Evolutionary conservation across 2,888 invertebrate genomes (phyloP).

Genomic region (Diarsia brunnea): DNA sequence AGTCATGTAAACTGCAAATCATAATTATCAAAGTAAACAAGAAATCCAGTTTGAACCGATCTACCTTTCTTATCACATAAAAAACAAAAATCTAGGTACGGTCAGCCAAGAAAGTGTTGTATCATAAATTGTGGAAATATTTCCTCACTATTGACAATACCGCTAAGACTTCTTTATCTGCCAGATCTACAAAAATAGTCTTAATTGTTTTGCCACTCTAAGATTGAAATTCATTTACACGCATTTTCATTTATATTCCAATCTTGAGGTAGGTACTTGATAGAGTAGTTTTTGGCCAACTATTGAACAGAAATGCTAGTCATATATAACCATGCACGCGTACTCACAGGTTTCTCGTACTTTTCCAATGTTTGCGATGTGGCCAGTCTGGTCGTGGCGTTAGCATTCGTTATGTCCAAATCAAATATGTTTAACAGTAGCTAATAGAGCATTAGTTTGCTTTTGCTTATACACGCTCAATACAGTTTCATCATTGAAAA

Average conservation of each 20-base stretch:
- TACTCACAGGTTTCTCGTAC: slow-evolving; percentile 73
- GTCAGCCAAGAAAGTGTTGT: background rate
- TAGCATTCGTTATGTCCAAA: slow-evolving; percentile 79
- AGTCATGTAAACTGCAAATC: slow-evolving; percentile 17
- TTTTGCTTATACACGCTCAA: slow-evolving; percentile 71
- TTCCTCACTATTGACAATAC: background rate
- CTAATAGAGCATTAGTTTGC: slow-evolving; percentile 81
- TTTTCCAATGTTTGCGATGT: slow-evolving; percentile 87
- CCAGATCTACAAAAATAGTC: background rate
- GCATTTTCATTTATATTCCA: background rate
- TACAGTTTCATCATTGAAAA: slow-evolving; percentile 58
- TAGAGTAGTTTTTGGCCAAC: background rate
- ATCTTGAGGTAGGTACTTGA: background rate
- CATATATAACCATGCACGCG: slow-evolving; percentile 41
- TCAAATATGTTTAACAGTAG: slow-evolving; percentile 85
- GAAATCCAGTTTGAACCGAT: slow-evolving; percentile 20
- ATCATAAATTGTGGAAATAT: background rate
- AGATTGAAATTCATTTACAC: background rate
- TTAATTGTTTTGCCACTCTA: background rate
- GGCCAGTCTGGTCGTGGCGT: slow-evolving; percentile 74
- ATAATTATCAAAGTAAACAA: background rate
- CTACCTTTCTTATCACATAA: slow-evolving; percentile 12
- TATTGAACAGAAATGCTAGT: slow-evolving; percentile 10
- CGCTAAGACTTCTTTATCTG: background rate
- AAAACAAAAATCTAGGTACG: slow-evolving; percentile 2